A percentile compares a stretch with the other conserved stretches of the same genome.
These are phyloP conservation scores for Drosophila ercepeae DNA, from an alignment of 1,140 invertebrate species.

Conservation along the genomic window DNA sequence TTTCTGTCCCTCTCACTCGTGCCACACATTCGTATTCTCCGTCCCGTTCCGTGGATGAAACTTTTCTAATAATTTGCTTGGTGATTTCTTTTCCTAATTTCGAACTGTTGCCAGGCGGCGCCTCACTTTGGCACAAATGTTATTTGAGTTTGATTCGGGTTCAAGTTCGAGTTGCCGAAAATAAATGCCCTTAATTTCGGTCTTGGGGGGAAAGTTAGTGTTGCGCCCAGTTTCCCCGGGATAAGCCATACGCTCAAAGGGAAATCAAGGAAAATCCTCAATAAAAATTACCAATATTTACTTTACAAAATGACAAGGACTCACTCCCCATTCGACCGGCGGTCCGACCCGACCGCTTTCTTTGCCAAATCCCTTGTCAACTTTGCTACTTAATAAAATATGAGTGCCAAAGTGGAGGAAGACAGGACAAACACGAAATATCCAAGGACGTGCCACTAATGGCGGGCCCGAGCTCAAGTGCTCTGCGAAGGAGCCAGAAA, in stretches of 20 bases:
- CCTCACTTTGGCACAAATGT: constrained; percentile 62
- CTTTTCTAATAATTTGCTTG: constrained; percentile 55
- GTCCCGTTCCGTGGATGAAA: constrained; percentile 13
- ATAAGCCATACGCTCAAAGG: constrained; percentile 58
- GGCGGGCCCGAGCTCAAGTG: constrained; percentile 69
- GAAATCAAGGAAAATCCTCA: constrained; percentile 78
- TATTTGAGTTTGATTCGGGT: constrained; percentile 46
- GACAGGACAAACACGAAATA: constrained; percentile 56
- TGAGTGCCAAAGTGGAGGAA: constrained; percentile 74
- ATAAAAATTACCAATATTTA: constrained; percentile 84
- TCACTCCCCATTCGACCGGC: neutral
- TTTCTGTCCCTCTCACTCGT: neutral
- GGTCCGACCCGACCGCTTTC: neutral
- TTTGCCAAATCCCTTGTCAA: constrained; percentile 74
- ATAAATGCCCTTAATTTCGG: constrained; percentile 73
- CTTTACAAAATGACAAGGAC: constrained; percentile 77
- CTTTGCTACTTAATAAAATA: constrained; percentile 83
- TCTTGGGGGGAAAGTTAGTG: constrained; percentile 47
- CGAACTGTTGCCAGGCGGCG: constrained; percentile 30
- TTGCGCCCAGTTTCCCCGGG: constrained; percentile 23
- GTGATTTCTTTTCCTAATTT: constrained; percentile 38
- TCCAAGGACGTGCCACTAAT: constrained; percentile 79
- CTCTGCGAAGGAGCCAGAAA: constrained; percentile 31
- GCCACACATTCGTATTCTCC: neutral
- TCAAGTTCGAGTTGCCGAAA: constrained; percentile 48